phyloP scores from a whole-genome alignment of 2,797 vertebrate species.

The Strix occidentalis region DNA sequence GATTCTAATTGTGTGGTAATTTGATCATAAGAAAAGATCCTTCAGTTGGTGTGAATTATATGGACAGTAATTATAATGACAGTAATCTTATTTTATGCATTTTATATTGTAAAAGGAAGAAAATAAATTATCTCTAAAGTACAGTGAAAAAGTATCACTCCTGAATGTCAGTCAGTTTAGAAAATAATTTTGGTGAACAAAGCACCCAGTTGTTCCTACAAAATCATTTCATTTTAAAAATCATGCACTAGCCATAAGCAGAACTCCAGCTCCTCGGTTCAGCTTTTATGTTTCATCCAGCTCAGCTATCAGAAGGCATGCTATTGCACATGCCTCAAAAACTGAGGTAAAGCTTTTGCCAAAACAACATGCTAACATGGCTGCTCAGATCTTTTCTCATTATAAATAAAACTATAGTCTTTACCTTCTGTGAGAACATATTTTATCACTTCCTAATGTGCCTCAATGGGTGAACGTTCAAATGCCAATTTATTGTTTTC shows the following conservation, averaged over 20 bases:
- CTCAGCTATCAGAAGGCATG: background rate
- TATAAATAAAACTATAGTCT: background rate
- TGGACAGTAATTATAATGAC: background rate
- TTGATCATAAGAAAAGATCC: background rate
- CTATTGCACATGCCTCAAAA: background rate
- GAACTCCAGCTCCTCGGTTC: background rate
- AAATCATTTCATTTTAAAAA: background rate
- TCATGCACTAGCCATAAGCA: background rate
- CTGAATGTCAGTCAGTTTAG: background rate
- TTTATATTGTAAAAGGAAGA: background rate
- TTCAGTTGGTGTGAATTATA: background rate
- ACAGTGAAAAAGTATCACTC: background rate
- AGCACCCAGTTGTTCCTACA: background rate
- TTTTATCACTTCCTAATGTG: background rate
- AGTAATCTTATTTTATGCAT: background rate
- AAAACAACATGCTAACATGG: background rate
- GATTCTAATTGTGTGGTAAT: background rate
- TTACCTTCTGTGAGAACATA: background rate
- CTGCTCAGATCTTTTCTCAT: background rate
- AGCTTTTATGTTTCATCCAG: no score
- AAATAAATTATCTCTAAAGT: background rate
- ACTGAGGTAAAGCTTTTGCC: background rate
- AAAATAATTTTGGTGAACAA: background rate
- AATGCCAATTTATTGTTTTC: background rate
- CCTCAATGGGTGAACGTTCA: background rate